These are phyloP conservation scores for Sisyra nigra DNA, from an alignment of 2,888 invertebrate species.

Conservation along the genomic window DNA sequence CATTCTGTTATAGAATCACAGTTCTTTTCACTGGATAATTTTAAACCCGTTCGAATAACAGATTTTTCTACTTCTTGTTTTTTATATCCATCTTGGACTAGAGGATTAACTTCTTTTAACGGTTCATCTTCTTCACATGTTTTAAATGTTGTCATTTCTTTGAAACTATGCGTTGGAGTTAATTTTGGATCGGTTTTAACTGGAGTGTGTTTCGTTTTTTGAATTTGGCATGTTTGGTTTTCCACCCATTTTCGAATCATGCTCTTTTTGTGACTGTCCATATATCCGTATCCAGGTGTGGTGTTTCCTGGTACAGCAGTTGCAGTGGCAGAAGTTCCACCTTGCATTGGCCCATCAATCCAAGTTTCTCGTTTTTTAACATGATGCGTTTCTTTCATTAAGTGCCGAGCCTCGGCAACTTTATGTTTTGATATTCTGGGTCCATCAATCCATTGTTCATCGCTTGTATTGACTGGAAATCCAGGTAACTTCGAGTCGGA, in stretches of 20 bases:
- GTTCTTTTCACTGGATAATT: constrained; percentile 21
- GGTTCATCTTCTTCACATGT: constrained; percentile 30
- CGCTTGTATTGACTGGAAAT: constrained; percentile 37
- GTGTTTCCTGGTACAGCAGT: constrained; percentile 32
- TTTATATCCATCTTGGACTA: constrained; percentile 34
- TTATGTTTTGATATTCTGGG: constrained; percentile 76
- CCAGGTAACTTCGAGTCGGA: constrained; percentile 24
- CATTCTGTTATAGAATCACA: constrained; percentile 23
- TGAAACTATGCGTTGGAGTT: constrained; percentile 27
- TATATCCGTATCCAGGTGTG: constrained; percentile 61
- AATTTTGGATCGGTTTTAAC: constrained; percentile 26
- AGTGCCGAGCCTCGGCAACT: constrained; percentile 64
- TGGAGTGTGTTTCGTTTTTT: constrained; percentile 43
- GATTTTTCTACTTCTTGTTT: constrained; percentile 41
- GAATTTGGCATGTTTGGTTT: constrained; percentile 72
- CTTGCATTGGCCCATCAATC: constrained; percentile 88
- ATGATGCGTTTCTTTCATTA: constrained; percentile 60
- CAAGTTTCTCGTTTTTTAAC: constrained; percentile 78
- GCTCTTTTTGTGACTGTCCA: constrained; percentile 83
- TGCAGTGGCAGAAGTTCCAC: constrained; percentile 31
- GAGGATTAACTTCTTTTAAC: constrained; percentile 23
- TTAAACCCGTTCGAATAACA: constrained; percentile 41
- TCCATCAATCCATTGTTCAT: constrained; percentile 95
- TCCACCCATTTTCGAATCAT: constrained; percentile 92
- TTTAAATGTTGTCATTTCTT: constrained; percentile 46